phyloP scores from a whole-genome alignment of 2,113 vertebrate species.

The Gambusia holbrooki region DNA sequence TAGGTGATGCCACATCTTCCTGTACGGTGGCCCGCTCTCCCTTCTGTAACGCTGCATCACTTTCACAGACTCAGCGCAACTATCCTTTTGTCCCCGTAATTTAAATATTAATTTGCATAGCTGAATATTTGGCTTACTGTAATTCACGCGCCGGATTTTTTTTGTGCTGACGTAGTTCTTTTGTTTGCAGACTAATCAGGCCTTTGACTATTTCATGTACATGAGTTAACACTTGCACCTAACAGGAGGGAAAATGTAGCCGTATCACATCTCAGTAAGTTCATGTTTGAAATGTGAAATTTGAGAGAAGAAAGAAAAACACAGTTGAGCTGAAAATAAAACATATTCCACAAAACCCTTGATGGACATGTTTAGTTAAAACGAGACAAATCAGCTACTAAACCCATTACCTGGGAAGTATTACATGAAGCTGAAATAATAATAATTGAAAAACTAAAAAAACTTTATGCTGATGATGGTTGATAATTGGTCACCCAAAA shows the following conservation, averaged over 20 bases:
- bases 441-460: background rate
- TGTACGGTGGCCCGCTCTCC: slow-evolving; percentile 28
- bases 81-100: slow-evolving; percentile 65
- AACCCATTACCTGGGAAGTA: background rate
- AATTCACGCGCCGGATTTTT: slow-evolving; percentile 33
- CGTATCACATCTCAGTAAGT: background rate
- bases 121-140: slow-evolving; percentile 63
- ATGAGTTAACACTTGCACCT: slow-evolving; percentile 4
- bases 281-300: background rate
- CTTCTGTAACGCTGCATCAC: slow-evolving; percentile 50
- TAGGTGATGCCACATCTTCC: slow-evolving; percentile 53
- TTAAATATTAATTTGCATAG: slow-evolving; percentile 66
- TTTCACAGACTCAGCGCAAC: slow-evolving; percentile 53
- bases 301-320: background rate
- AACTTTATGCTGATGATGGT: background rate
- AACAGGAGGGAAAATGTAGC: slow-evolving; percentile 8
- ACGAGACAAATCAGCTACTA: background rate
- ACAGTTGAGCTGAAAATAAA: background rate
- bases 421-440: background rate
- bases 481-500: background rate
- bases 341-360: background rate
- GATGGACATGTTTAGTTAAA: background rate
- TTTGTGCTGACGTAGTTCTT: slow-evolving; percentile 49
- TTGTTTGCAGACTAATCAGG: slow-evolving; percentile 31
- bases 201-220: slow-evolving; percentile 11